These are phyloP conservation scores for Sminthopsis crassicaudata DNA, from an alignment of 2,113 vertebrate species.

Conservation along the genomic window DNA sequence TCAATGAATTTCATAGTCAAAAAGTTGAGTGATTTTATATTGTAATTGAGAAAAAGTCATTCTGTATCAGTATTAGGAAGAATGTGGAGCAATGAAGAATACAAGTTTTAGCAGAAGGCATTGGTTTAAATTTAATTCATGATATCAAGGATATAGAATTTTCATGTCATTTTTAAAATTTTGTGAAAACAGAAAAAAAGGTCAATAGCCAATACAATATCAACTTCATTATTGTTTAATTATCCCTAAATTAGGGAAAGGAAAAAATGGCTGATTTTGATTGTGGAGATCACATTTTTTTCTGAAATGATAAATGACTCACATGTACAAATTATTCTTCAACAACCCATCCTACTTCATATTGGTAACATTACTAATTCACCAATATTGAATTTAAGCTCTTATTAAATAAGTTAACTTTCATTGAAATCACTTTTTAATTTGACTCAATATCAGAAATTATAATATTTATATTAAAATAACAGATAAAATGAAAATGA, in stretches of 20 bases:
- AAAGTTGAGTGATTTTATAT: slow-evolving; percentile 40
- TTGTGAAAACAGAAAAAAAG: not conserved
- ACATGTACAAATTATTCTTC: not conserved
- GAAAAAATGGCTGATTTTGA: not conserved
- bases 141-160: slow-evolving; percentile 23
- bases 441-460: not conserved
- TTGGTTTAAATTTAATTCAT: not conserved
- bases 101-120: not conserved
- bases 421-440: not conserved
- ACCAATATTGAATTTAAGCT: not conserved
- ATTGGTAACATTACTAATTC: not conserved
- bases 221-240: not conserved
- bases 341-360: not conserved
- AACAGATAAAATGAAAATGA: too few species aligned
- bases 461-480: not conserved
- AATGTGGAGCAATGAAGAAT: not conserved
- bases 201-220: not conserved
- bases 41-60: slow-evolving; percentile 27
- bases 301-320: not conserved
- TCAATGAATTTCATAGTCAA: slow-evolving; percentile 17
- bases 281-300: not conserved
- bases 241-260: slow-evolving; percentile 14
- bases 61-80: slow-evolving; percentile 20
- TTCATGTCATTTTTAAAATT: slow-evolving; percentile 8
- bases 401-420: not conserved